These are phyloP conservation scores for Nowickia ferox DNA, from an alignment of 2,888 invertebrate species.

Conservation along the genomic window DNA sequence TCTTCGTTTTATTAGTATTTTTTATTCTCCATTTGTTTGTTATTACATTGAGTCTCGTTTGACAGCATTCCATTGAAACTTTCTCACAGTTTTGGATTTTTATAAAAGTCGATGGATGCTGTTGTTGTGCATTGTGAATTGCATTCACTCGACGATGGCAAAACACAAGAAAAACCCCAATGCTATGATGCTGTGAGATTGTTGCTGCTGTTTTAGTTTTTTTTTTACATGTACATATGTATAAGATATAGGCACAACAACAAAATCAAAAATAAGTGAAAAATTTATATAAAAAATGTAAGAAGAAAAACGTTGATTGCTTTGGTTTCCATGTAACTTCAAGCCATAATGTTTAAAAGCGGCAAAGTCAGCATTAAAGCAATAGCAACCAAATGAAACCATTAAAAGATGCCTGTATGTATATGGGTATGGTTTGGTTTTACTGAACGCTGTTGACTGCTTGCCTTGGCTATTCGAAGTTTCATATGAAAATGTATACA, in stretches of 20 bases:
- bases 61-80: conserved; percentile 83
- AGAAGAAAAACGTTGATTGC: conserved; percentile 67
- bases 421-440: conserved; percentile 66
- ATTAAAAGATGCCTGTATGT: conserved; percentile 63
- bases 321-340: conserved; percentile 71
- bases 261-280: conserved; percentile 29
- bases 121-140: conserved; percentile 63
- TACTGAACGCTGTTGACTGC: conserved; percentile 24
- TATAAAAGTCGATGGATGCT: conserved; percentile 65
- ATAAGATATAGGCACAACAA: conserved; percentile 17
- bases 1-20: conserved; percentile 35
- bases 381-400: conserved; percentile 59
- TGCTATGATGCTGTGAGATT: conserved; percentile 56
- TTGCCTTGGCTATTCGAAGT: conserved; percentile 43
- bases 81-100: conserved; percentile 81
- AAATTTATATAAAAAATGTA: conserved; percentile 20
- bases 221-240: conserved; percentile 29
- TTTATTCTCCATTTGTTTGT: conserved; percentile 56
- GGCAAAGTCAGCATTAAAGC: conserved; percentile 62
- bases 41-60: conserved; percentile 77
- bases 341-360: conserved; percentile 68
- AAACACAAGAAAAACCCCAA: conserved; percentile 59
- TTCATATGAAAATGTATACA: conserved; percentile 63
- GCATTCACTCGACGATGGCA: conserved; percentile 57
- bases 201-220: conserved; percentile 36